These are phyloP conservation scores for Stenotaenia linearis DNA, from an alignment of 2,888 invertebrate species.

Conservation along the genomic window DNA sequence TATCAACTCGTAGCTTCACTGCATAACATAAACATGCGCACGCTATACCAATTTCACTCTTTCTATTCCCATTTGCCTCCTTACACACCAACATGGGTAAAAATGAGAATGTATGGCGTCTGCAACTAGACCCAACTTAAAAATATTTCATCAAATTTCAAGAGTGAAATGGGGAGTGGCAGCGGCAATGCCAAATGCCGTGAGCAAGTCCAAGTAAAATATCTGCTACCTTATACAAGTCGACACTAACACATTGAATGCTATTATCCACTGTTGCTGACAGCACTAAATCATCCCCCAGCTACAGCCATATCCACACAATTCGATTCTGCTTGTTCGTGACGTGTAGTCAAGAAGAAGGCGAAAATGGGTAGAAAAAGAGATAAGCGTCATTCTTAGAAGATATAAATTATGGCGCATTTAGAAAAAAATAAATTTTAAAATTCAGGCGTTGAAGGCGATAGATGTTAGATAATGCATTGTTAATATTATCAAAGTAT, in stretches of 20 bases:
- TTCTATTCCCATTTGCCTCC: neutral
- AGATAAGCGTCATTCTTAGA: neutral
- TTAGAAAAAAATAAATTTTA: neutral
- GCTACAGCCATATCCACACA: neutral
- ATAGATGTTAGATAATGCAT: too few species aligned
- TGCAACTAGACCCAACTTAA: neutral
- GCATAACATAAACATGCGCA: neutral
- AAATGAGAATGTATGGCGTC: neutral
- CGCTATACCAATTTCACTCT: neutral
- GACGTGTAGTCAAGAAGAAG: neutral
- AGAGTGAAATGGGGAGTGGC: neutral
- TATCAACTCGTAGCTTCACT: neutral
- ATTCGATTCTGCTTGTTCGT: neutral
- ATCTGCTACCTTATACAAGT: neutral
- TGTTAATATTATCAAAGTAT: too few species aligned
- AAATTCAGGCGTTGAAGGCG: neutral
- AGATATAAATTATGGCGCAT: neutral
- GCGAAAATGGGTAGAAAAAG: neutral
- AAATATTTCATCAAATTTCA: constrained; percentile 11
- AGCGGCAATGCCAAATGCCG: neutral
- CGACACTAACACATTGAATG: constrained; percentile 15
- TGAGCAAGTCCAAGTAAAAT: neutral
- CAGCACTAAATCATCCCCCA: neutral
- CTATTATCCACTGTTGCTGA: constrained; percentile 4
- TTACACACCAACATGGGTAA: neutral